Conservation (phyloP, 2,113 vertebrate species). For the Cyphomyrus discorhynchus region DNA sequence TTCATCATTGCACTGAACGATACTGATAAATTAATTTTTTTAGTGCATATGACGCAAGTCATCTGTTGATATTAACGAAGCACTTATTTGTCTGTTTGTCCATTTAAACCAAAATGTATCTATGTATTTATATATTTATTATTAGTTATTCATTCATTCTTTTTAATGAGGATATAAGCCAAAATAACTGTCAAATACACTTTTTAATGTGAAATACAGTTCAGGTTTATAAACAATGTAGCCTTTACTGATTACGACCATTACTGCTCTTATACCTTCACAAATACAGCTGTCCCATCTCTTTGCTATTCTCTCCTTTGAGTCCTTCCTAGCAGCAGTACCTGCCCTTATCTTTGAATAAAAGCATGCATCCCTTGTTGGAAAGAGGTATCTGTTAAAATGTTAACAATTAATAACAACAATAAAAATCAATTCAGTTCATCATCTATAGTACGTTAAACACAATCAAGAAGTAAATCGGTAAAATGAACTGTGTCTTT, state of each 20-base stretch:
- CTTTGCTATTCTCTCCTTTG: neutral
- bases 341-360: neutral
- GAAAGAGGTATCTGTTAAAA: neutral
- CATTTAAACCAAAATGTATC: neutral
- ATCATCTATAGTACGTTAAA: neutral
- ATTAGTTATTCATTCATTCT: neutral
- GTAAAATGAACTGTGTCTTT: neutral
- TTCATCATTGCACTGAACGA: too few relatives aligned
- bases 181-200: neutral
- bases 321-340: neutral
- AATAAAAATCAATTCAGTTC: neutral
- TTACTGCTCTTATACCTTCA: neutral
- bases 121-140: neutral
- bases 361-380: neutral
- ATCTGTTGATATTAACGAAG: neutral
- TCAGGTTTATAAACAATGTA: neutral
- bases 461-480: neutral
- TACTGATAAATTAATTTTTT: neutral
- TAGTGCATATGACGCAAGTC: neutral
- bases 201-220: neutral
- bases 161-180: neutral
- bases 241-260: neutral
- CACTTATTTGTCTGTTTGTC: too few relatives aligned
- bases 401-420: neutral
- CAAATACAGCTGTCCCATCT: neutral